Percentiles rank a stretch among this genome's conserved stretches.
phyloP scores from a whole-genome alignment of 2,888 invertebrate genomes.

The Trissoscelio sp. region DNA sequence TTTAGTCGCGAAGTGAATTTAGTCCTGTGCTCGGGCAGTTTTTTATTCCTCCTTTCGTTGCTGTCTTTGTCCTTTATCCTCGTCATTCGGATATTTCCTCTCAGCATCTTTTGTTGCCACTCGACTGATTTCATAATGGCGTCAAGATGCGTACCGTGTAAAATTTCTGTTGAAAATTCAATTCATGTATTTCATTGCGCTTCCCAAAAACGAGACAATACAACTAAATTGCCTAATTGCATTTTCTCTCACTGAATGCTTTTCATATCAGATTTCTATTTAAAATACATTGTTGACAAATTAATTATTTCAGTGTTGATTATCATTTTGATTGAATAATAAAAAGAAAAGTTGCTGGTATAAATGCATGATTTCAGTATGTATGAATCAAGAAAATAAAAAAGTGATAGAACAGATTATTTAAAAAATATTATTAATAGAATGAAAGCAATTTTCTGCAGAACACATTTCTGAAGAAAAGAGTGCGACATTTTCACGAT shows the following conservation, averaged over 20 bases:
- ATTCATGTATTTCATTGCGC: slow-evolving; percentile 6
- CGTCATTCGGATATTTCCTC: slow-evolving; percentile 81
- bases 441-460: neutral
- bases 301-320: too few species aligned
- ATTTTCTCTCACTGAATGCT: neutral
- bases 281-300: too few species aligned
- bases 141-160: slow-evolving; percentile 88
- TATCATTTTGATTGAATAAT: too few species aligned
- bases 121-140: slow-evolving; percentile 90
- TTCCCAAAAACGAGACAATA: neutral
- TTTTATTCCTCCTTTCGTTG: slow-evolving; percentile 81
- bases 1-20: slow-evolving; percentile 84
- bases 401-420: too few species aligned
- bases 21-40: slow-evolving; percentile 83
- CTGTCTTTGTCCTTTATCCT: slow-evolving; percentile 81
- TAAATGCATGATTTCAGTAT: too few species aligned
- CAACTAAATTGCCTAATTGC: neutral
- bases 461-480: slow-evolving; percentile 6
- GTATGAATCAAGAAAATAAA: too few species aligned
- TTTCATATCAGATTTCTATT: too few species aligned
- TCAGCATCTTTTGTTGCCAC: slow-evolving; percentile 90
- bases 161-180: slow-evolving; percentile 85
- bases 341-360: too few species aligned
- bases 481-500: slow-evolving; percentile 17
- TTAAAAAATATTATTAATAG: neutral